Evolutionary conservation across 2,888 invertebrate genomes (phyloP).

Genomic region (Apodemia zela): DNA sequence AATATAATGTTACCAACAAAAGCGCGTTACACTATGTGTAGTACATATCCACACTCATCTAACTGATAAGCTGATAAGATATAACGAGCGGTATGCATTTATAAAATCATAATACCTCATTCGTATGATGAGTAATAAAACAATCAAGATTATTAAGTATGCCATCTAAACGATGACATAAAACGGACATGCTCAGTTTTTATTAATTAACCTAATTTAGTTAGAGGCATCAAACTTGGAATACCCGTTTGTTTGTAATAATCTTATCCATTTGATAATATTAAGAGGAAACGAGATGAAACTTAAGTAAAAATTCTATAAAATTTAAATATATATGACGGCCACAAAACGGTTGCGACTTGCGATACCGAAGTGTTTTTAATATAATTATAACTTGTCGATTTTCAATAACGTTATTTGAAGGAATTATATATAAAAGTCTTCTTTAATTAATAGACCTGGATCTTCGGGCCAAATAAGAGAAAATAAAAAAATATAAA

Average conservation of each 20-base stretch:
- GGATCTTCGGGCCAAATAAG: no score
- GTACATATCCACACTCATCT: conserved; percentile 2
- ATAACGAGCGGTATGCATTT: conserved; percentile 7
- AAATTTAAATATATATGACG: background rate
- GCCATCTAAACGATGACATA: background rate
- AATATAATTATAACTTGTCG: background rate
- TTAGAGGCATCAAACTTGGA: background rate
- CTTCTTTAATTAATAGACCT: no score
- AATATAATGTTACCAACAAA: conserved; percentile 1
- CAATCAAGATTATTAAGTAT: conserved; percentile 7
- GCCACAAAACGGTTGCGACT: background rate
- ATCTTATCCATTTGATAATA: background rate
- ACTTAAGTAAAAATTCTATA: background rate
- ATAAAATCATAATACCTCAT: background rate
- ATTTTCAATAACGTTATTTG: no score
- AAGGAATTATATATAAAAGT: no score
- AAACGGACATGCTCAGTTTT: background rate
- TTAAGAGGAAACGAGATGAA: background rate
- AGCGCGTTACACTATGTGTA: background rate
- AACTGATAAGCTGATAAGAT: conserved; percentile 10
- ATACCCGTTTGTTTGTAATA: background rate
- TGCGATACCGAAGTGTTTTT: no score
- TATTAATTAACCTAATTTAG: background rate
- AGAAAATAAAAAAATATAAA: no score
- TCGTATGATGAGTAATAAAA: conserved; percentile 12